phyloP scores from a whole-genome alignment of 2,113 vertebrate genomes.

The Oreotrochilus melanogaster region DNA sequence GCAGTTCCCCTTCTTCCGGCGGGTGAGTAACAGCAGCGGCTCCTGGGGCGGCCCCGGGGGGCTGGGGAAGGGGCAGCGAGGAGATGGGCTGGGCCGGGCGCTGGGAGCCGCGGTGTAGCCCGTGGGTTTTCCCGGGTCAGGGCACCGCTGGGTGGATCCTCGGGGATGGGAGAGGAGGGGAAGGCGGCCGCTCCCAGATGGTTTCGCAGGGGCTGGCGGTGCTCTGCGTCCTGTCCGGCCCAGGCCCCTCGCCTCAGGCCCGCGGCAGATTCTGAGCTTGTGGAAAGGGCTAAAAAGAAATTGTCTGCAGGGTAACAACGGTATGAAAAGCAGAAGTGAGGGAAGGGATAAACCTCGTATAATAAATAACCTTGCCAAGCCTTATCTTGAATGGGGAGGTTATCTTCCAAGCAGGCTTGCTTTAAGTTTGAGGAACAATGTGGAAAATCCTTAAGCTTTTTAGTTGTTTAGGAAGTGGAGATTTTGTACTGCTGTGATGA shows the following conservation, averaged over 20 bases:
- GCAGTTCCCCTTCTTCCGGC: not conserved
- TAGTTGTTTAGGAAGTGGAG: not conserved
- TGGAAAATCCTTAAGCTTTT: not conserved
- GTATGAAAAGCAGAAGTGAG: not conserved
- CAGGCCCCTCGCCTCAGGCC: too few relatives aligned
- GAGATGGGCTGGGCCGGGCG: not conserved
- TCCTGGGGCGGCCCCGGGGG: too few relatives aligned
- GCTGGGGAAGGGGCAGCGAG: not conserved
- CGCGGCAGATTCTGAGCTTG: not conserved
- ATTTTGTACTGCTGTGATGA: not conserved
- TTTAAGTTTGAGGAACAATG: not conserved
- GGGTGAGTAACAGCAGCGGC: slow-evolving; percentile 6
- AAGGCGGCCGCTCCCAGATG: not conserved
- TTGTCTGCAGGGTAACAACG: not conserved
- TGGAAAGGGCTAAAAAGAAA: not conserved
- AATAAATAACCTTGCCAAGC: too few relatives aligned
- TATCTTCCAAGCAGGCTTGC: not conserved
- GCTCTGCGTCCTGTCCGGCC: not conserved
- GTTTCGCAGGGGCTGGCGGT: not conserved
- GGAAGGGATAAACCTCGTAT: not conserved
- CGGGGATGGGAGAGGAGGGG: too few relatives aligned
- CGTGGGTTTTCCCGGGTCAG: not conserved
- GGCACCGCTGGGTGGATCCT: not conserved
- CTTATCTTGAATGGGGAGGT: not conserved
- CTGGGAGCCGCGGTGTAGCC: not conserved